Evolutionary conservation across 2,113 vertebrate genomes (phyloP), one percentile per base, ranked within the genome.

Genomic region (Camelus bactrianus): DNA sequence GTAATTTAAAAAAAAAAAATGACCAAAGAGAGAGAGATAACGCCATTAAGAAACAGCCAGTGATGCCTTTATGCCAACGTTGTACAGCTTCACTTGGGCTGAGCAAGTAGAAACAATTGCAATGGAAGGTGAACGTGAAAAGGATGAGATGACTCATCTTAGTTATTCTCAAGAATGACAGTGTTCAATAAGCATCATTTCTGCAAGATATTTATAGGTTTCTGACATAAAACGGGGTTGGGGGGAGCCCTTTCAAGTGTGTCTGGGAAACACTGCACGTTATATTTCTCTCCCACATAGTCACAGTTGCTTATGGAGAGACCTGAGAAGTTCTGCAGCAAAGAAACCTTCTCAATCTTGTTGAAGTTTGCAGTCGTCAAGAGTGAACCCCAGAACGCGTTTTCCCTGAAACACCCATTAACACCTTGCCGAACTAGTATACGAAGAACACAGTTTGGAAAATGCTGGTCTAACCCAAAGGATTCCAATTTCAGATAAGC

Each of bases 161-260:
- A 87, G 67, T 72, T 93, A 94, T 96, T 98, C 98, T 98, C 89
- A 58, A 72, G 70, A 97, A 96, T 97, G 91, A 75, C 64, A 90
- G 11, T 14, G 42, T 80, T 94, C 50, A 82, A 95, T 42, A 91
- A 84, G 56, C 50, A 89, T 26, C 15, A 16, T 88, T 82, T 94
- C 65, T 81, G 19, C 7, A 73, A 58, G 70, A 26, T 46, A 75
- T 14, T 19, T 32, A 81, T 30, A 67, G 17, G 28, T 84, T 92
- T 92, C 52, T 72, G 65, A 24, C 54, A 81, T 65, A 76, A 87
- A 46, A 52, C 7, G 7, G 12, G 28, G 22, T 5, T 35, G 32
- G 30, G 42, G 26, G 35, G 75, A 70, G 70, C 32, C 10, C 83
- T 76, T 67, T 30, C 64, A 83, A 67, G 62, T 38, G 6, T 42